Percentiles rank a stretch among this genome's conserved stretches.
Evolutionary conservation across 2,888 invertebrate species (phyloP).

Genomic region (Salpingus planirostris): DNA sequence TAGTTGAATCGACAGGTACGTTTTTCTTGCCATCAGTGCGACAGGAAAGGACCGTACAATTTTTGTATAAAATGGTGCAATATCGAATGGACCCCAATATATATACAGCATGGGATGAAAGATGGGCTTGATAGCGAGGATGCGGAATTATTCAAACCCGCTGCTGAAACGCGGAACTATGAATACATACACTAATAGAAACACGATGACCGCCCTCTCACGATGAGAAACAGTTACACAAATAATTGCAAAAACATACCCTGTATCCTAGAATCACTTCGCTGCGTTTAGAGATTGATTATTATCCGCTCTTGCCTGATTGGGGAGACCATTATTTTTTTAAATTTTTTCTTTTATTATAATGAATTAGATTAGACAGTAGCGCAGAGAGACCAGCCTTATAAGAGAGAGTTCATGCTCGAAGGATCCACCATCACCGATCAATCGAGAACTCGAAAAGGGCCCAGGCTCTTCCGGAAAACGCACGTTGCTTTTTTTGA

Average conservation of each 20-base stretch:
- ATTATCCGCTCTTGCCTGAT: slow-evolving; percentile 38
- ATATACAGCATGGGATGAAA: slow-evolving; percentile 39
- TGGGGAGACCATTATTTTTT: slow-evolving; percentile 29
- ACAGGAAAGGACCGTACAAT: slow-evolving; percentile 31
- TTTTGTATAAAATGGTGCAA: slow-evolving; percentile 39
- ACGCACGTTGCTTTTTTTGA: too few relatives aligned
- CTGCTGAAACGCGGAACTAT: slow-evolving; percentile 27
- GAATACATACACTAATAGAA: slow-evolving; percentile 28
- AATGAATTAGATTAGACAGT: slow-evolving; percentile 16
- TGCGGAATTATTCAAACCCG: slow-evolving; percentile 20
- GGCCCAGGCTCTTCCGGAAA: too few relatives aligned
- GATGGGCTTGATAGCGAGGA: slow-evolving; percentile 24
- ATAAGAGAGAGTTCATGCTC: too few relatives aligned
- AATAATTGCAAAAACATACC: slow-evolving; percentile 90
- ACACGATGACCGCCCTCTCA: slow-evolving; percentile 34
- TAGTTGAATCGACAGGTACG: slow-evolving; percentile 29
- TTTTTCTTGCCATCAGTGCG: slow-evolving; percentile 32
- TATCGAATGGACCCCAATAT: slow-evolving; percentile 41
- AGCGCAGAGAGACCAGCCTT: slow-evolving; percentile 5
- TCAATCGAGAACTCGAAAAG: too few relatives aligned
- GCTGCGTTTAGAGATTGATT: slow-evolving; percentile 46
- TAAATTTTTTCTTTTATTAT: too few relatives aligned
- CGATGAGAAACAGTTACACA: slow-evolving; percentile 49
- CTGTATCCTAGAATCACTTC: slow-evolving; percentile 85
- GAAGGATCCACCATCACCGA: too few relatives aligned